Base-by-base conservation (phyloP, 1,140 invertebrate species). In the Euwallacea fornicatus region DNA sequence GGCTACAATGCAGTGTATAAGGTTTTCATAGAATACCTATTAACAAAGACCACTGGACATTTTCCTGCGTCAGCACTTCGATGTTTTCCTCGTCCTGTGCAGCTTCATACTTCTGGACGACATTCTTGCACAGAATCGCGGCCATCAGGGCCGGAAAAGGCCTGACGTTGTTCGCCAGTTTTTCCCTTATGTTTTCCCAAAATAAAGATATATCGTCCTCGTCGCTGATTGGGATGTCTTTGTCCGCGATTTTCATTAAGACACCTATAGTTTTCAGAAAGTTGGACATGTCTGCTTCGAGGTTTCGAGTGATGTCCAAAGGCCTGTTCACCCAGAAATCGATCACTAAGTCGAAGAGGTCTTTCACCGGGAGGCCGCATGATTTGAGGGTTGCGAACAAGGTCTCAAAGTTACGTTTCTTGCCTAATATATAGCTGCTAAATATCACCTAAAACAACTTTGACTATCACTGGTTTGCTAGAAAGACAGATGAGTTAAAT, bases 51-150 rank as follows among this genome's bases (percentile, higher is more conserved):
- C 95, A 97, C 78, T 92, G 88, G 67, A 93, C 91, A 74, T 90
- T 88, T 78, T 97, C 94, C 71, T 91, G 87, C 11, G 92, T 92
- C 15, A 96, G 85, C 67, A 89, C 89, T 82, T 96, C 94, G 91
- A 96, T 74, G 73, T 81, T 79, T 59, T 88, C 86, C 42, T 70
- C 59, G 0, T 79, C 80, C 42, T 81, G 77, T 74, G 85, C 84
- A 68, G 78, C 83, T 71, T 88, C 84, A 15, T 87, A 76, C 15
- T 77, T 82, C 44, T 84, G 80, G 42, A 87, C 86, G n/a, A 93
- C 89, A 33, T 86, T 86, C 80, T 91, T 88, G 78, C 91, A 93
- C 10, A 91, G 85, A 79, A 93, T 87, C 7, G 92, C 88, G 10
- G 90, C 89, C 21, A 89, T 89, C 75, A 93, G 83, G 7, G 90